Conservation (phyloP, 2,888 invertebrate genomes). For the Drosophila tanythrix region DNA sequence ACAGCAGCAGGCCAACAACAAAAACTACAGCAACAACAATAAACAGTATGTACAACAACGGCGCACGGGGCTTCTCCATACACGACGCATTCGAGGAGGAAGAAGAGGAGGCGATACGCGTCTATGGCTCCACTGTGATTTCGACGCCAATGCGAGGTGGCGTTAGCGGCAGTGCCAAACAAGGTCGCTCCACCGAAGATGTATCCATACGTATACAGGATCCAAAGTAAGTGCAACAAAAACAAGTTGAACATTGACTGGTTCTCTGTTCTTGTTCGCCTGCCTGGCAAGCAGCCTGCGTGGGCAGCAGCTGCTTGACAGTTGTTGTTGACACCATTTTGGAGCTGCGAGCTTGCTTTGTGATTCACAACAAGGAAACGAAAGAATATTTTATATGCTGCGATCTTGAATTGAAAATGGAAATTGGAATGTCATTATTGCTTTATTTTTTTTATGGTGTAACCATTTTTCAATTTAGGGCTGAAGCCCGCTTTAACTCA, state of each 20-base stretch:
- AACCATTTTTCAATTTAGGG: not conserved
- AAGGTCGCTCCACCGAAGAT: slow-evolving; percentile 86
- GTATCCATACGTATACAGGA: slow-evolving; percentile 86
- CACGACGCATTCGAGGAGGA: slow-evolving; percentile 95
- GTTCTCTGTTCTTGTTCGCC: slow-evolving; percentile 33
- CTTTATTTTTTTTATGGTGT: slow-evolving; percentile 1
- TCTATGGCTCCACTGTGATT: slow-evolving; percentile 91
- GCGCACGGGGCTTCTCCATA: slow-evolving; percentile 88
- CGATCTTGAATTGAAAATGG: not conserved
- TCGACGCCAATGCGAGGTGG: slow-evolving; percentile 88
- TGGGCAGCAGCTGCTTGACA: slow-evolving; percentile 50
- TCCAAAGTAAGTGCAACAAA: slow-evolving; percentile 82
- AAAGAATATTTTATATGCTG: not conserved
- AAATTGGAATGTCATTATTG: not conserved
- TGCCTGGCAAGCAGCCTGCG: slow-evolving; percentile 22
- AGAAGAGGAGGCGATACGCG: slow-evolving; percentile 92
- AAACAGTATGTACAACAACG: slow-evolving; percentile 74
- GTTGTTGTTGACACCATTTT: slow-evolving; percentile 69
- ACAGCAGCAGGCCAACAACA: slow-evolving; percentile 25
- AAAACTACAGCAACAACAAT: slow-evolving; percentile 38
- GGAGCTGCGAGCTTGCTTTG: not conserved
- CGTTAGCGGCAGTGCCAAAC: slow-evolving; percentile 77
- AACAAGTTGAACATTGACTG: slow-evolving; percentile 40
- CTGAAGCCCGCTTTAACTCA: not conserved
- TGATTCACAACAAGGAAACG: slow-evolving; percentile 37